Base-by-base conservation (phyloP, 2,888 invertebrate genomes). In the Cheilosia variabilis region DNA sequence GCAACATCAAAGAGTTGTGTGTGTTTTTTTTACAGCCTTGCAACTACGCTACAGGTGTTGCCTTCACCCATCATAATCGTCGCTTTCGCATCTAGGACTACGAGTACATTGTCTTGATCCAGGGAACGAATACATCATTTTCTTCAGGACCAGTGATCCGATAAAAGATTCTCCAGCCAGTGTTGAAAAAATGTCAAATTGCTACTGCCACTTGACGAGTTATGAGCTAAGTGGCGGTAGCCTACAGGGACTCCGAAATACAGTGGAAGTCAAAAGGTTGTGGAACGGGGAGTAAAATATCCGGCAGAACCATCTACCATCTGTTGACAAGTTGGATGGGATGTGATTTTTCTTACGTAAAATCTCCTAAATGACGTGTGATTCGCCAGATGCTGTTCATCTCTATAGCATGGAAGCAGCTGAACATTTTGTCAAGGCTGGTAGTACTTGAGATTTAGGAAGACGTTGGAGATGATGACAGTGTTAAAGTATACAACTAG, bases 31-130 rank as follows among this genome's bases (percentile, higher is more conserved):
- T 37, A 0, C 47, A 66, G 63, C 68, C 69, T 79, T 75, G 57
- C 45, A 66, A 45, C 10, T 19, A 43, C 60, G 71, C 84, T 52
- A 84, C 80, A 84, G 83, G 80, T 84, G 84, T 58, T 81, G 76
- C 47, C 45, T 63, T 69, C 52, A 55, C 55, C 69, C 69, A 65
- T 41, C 65, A 17, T 17, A 37, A 24, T 27, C 22, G 7, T 15
- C 19, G 22, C 13, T 10, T 19, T 27, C 22, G 7, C 4, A 9
- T 9, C 24, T 15, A 2, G 34, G 1, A 9, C 37, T 37, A 4
- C 3, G 2, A 9, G 31, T 2, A 9, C 13, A 37, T 6, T 45
- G 22, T 41, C 47, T 17, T 2, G 13, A 22, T 15, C n/a, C 31
- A 17, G 15, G 3, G 45, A 10, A 22, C 13, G 37, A 22, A 9